Conservation (phyloP, 2,797 vertebrate species). For the Phrynocephalus forsythii region DNA sequence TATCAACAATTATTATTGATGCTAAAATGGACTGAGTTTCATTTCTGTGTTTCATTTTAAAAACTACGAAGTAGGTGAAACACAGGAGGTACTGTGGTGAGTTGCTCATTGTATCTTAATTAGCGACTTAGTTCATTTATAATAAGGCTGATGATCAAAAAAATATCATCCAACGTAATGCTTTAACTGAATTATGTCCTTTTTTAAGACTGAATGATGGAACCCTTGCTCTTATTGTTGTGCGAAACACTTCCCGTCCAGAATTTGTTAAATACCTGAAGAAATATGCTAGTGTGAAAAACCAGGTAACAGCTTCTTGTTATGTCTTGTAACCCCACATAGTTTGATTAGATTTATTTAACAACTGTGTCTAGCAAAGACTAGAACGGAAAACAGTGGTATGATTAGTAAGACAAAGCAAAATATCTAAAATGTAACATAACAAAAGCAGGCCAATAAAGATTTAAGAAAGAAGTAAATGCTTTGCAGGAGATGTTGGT, state of each 20-base stretch:
- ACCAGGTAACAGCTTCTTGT: constrained; percentile 83
- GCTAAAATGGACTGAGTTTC: background rate
- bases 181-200: constrained; percentile 54
- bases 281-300: constrained; percentile 84
- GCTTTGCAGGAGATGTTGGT: constrained; percentile 58
- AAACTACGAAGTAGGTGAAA: background rate
- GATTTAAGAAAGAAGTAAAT: constrained; percentile 31
- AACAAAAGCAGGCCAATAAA: constrained; percentile 50
- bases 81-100: background rate
- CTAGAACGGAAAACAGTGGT: background rate
- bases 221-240: constrained; percentile 88
- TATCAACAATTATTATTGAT: background rate
- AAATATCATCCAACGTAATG: background rate
- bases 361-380: background rate
- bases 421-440: background rate
- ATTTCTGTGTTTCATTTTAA: background rate
- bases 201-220: constrained; percentile 89
- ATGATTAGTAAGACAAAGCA: background rate
- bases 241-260: constrained; percentile 87
- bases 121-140: background rate
- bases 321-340: constrained; percentile 27
- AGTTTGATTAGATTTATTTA: constrained; percentile 4
- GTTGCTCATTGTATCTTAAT: background rate
- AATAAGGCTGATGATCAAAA: background rate
- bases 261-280: constrained; percentile 97